Conservation (phyloP, 2,888 invertebrate species). For the Heliothis peltigera region DNA sequence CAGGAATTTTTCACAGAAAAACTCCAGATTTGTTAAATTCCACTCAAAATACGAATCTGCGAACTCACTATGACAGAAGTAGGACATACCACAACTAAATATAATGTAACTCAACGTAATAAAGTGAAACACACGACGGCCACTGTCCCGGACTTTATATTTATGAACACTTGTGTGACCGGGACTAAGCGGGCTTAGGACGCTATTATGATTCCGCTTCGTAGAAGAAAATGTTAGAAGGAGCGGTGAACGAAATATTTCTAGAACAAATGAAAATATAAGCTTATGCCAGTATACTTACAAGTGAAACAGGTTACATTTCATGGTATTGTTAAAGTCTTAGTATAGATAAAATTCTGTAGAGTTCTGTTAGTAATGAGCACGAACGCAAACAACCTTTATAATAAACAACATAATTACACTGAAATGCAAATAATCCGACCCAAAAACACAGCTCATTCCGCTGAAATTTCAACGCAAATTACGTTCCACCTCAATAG, state of each 20-base stretch:
- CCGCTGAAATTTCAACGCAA: constrained; percentile 2
- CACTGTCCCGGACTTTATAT: constrained; percentile 52
- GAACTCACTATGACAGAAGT: not conserved
- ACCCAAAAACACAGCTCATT: not conserved
- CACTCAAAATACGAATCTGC: not conserved
- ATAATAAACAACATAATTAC: not conserved
- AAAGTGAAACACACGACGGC: constrained; percentile 40
- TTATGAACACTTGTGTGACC: constrained; percentile 51
- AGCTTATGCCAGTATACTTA: constrained; percentile 4
- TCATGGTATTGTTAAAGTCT: not conserved
- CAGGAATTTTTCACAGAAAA: not conserved
- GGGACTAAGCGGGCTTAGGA: constrained; percentile 51
- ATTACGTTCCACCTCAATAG: constrained; percentile 30
- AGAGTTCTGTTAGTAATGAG: constrained; percentile 1
- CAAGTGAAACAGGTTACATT: no score
- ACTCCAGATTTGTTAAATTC: not conserved
- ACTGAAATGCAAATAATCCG: not conserved
- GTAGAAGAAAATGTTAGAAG: constrained; percentile 32
- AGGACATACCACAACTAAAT: constrained; percentile 14
- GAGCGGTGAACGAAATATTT: constrained; percentile 15
- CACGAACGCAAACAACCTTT: not conserved
- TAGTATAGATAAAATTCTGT: constrained; percentile 2
- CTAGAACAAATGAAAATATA: constrained; percentile 26
- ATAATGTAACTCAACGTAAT: constrained; percentile 43
- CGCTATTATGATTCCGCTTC: constrained; percentile 40